Evolutionary conservation across 2,797 vertebrate species (phyloP).

Genomic region (Tapera naevia): DNA sequence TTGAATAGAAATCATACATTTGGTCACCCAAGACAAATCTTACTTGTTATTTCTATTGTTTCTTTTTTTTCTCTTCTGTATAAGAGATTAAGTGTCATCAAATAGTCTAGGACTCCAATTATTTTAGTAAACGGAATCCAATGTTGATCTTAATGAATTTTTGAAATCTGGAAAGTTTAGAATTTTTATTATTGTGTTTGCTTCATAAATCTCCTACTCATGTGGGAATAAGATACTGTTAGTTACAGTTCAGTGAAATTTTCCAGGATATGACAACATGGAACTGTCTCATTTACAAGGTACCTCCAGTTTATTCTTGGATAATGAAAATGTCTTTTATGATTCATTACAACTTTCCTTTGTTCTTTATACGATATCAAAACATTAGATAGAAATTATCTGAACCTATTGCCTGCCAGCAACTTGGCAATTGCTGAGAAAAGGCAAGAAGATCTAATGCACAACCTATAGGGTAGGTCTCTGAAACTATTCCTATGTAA

Average conservation of each 20-base stretch:
- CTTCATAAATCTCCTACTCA: not conserved
- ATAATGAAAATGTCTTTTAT: constrained; percentile 56
- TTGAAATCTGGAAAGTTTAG: not conserved
- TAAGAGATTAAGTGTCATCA: not conserved
- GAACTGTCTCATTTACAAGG: constrained; percentile 31
- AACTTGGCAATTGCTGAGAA: not conserved
- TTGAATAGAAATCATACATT: constrained; percentile 7
- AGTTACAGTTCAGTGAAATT: constrained; percentile 23
- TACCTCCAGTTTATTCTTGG: constrained; percentile 45
- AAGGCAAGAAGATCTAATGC: not conserved
- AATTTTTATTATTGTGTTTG: constrained; percentile 11
- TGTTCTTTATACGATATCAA: constrained; percentile 25
- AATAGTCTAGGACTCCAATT: constrained; percentile 4
- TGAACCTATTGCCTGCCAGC: constrained; percentile 1
- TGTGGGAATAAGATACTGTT: not conserved
- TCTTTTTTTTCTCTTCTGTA: not conserved
- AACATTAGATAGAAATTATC: constrained; percentile 39
- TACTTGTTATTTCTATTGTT: not conserved
- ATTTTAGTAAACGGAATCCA: constrained; percentile 29
- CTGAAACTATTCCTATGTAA: not conserved
- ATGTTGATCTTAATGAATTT: not conserved
- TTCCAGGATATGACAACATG: not conserved
- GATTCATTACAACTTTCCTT: constrained; percentile 42
- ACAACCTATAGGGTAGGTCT: not conserved
- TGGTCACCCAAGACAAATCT: not conserved